These are phyloP conservation scores for Acanthosepion esculentum DNA, from an alignment of 2,888 invertebrate genomes.

Conservation along the genomic window DNA sequence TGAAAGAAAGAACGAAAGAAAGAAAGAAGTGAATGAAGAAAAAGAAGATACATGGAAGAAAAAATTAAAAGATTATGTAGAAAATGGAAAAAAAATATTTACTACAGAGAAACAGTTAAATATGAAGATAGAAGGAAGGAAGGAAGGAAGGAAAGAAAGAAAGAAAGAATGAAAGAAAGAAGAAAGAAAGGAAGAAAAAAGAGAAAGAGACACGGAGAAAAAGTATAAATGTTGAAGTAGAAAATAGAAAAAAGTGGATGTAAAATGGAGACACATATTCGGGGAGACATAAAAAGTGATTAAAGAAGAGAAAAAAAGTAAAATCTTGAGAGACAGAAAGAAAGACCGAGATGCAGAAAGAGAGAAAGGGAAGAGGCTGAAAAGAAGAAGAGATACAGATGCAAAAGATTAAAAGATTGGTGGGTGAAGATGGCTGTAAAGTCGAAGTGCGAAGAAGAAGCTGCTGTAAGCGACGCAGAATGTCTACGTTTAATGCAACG, in stretches of 20 bases:
- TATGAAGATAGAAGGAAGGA: not conserved
- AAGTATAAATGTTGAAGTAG: no score
- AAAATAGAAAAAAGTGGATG: not conserved
- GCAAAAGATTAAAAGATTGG: no score
- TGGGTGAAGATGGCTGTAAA: no score
- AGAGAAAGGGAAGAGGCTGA: no score
- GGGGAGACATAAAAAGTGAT: not conserved
- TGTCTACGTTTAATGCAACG: not conserved
- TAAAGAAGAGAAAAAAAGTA: not conserved
- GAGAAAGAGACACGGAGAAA: not conserved
- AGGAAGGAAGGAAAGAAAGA: not conserved
- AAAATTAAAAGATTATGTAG: no score
- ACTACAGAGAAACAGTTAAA: no score
- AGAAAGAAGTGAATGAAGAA: not conserved
- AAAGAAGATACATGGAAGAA: not conserved
- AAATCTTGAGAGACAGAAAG: not conserved
- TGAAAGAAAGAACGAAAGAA: not conserved
- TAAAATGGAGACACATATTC: no score
- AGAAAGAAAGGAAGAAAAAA: not conserved
- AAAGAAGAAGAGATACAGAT: no score
- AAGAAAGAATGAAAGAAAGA: not conserved
- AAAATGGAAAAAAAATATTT: no score
- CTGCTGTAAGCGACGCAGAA: no score
- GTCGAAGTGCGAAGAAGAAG: not conserved
- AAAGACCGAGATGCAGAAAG: not conserved